Conservation (phyloP, 2,888 invertebrate genomes). For the Tigriopus californicus region DNA sequence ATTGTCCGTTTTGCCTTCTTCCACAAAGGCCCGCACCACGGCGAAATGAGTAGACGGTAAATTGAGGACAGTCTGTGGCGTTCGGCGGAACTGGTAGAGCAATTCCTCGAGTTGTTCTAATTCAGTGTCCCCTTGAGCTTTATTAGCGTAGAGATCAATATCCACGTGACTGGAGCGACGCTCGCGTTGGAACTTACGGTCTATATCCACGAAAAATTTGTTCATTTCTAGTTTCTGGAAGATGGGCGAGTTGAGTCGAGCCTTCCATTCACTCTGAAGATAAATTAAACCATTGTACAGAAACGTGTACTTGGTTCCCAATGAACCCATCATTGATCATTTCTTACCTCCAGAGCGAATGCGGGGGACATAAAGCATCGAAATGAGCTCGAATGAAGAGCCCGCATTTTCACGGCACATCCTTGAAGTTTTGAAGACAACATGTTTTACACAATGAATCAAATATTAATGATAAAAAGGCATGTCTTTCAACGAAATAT, state of each 20-base stretch:
- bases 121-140: background rate
- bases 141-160: constrained; percentile 8
- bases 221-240: constrained; percentile 39
- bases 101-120: constrained; percentile 52
- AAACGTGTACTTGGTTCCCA: too few relatives aligned
- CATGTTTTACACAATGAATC: too few relatives aligned
- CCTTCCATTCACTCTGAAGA: constrained; percentile 36
- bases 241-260: constrained; percentile 40
- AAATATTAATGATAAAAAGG: too few relatives aligned
- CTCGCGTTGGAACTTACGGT: background rate
- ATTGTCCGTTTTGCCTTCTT: constrained; percentile 35
- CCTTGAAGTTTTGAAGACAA: too few relatives aligned
- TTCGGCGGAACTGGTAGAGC: constrained; percentile 47
- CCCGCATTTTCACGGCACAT: too few relatives aligned
- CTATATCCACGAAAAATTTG: constrained; percentile 18
- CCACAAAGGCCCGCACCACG: constrained; percentile 36
- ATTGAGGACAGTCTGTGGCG: constrained; percentile 46
- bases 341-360: too few relatives aligned
- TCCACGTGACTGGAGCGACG: background rate
- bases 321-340: too few relatives aligned
- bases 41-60: constrained; percentile 67
- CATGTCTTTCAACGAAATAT: too few relatives aligned
- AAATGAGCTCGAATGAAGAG: too few relatives aligned
- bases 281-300: background rate
- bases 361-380: too few relatives aligned